Conservation (phyloP, 2,888 invertebrate species). For the Trissoscelio sp. region DNA sequence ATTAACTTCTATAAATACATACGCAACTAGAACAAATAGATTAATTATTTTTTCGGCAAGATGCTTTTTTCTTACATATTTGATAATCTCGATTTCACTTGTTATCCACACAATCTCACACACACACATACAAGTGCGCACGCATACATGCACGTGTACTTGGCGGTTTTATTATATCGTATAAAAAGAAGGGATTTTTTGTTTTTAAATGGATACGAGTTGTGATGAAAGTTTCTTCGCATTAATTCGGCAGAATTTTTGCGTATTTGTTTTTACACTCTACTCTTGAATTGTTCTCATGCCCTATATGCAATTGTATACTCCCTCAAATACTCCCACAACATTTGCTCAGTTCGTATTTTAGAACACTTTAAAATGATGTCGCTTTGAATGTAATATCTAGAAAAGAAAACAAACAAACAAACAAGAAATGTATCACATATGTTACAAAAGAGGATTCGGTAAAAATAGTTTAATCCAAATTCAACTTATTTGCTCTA, state of each 20-base stretch:
- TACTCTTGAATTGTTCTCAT: conserved; percentile 45
- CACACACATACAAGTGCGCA: conserved; percentile 44
- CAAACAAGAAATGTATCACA: conserved; percentile 43
- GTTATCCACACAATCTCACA: conserved; percentile 30
- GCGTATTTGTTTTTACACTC: conserved; percentile 24
- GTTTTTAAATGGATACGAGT: conserved; percentile 58
- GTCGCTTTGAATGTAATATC: background rate
- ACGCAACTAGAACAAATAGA: conserved; percentile 61
- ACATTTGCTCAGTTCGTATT: conserved; percentile 46
- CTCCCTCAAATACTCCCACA: conserved; percentile 31
- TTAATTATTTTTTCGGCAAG: conserved; percentile 61
- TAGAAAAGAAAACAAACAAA: conserved; percentile 1
- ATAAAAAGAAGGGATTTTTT: conserved; percentile 66
- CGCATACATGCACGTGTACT: conserved; percentile 49
- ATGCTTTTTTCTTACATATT: conserved; percentile 61
- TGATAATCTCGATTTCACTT: conserved; percentile 54
- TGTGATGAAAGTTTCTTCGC: conserved; percentile 51
- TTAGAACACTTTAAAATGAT: conserved; percentile 65
- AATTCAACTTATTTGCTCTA: conserved; percentile 31
- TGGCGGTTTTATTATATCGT: conserved; percentile 53
- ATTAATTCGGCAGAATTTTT: conserved; percentile 47
- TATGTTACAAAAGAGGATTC: conserved; percentile 28
- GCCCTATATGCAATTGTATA: conserved; percentile 16
- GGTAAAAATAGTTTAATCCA: conserved; percentile 16
- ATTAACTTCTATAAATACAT: conserved; percentile 59